Evolutionary conservation across 1,140 invertebrate species (phyloP).

Genomic region (Grapholita molesta): DNA sequence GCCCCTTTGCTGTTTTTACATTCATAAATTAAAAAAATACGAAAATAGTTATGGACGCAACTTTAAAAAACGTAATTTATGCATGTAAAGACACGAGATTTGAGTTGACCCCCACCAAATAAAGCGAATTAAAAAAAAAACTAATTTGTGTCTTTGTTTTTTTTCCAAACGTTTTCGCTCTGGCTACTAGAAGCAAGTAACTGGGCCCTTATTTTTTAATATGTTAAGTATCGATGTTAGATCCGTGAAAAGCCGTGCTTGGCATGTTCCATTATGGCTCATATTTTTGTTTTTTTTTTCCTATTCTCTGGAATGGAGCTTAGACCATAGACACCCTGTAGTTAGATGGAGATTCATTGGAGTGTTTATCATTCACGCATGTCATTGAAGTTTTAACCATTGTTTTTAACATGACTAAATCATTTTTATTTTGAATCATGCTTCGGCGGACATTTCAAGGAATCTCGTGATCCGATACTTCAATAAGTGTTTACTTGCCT

Average conservation of each 20-base stretch:
- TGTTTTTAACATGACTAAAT: slow-evolving; percentile 18
- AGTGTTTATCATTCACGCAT: slow-evolving; percentile 32
- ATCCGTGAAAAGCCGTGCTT: slow-evolving; percentile 52
- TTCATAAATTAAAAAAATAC: neutral
- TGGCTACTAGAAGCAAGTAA: slow-evolving; percentile 78
- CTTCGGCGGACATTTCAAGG: slow-evolving; percentile 55
- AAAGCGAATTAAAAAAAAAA: slow-evolving; percentile 26
- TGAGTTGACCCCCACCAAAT: slow-evolving; percentile 5
- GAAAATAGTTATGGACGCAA: too few species aligned
- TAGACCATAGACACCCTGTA: slow-evolving; percentile 62
- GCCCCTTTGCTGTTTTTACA: neutral
- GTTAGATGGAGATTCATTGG: slow-evolving; percentile 69
- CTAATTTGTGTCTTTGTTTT: slow-evolving; percentile 53
- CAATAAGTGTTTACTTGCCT: slow-evolving; percentile 71
- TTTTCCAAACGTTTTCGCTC: slow-evolving; percentile 70
- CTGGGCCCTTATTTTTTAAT: slow-evolving; percentile 46
- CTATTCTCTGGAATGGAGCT: slow-evolving; percentile 34
- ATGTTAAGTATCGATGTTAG: slow-evolving; percentile 51
- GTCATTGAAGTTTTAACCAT: slow-evolving; percentile 5
- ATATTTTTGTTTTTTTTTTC: slow-evolving; percentile 45
- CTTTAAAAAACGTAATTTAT: slow-evolving; percentile 17
- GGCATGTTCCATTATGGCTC: slow-evolving; percentile 51
- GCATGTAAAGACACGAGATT: neutral
- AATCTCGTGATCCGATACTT: slow-evolving; percentile 55
- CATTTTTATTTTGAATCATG: slow-evolving; percentile 18